Percentiles rank a stretch among this genome's conserved stretches.
These are phyloP conservation scores for Chromis chromis DNA, from an alignment of 2,797 vertebrate genomes.

Conservation along the genomic window DNA sequence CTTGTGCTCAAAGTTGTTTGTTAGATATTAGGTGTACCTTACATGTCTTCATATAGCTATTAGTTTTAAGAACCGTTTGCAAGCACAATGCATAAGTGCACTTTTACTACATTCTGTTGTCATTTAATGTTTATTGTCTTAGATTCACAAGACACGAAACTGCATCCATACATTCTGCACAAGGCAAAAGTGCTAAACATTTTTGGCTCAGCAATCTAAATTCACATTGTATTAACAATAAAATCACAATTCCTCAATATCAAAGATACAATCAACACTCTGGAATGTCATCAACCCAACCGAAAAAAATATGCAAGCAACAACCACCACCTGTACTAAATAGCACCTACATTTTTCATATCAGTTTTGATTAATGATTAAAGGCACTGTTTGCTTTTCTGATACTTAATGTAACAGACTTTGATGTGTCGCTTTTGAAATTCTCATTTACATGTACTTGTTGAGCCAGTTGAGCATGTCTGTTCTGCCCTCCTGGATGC, in stretches of 20 bases:
- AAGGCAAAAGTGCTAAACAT: neutral
- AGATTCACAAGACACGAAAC: neutral
- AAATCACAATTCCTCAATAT: neutral
- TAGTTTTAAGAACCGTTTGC: neutral
- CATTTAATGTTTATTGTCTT: neutral
- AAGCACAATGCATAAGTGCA: neutral
- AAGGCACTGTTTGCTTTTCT: neutral
- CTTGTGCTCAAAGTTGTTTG: neutral
- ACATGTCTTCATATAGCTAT: neutral
- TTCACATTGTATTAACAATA: neutral
- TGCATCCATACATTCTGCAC: neutral
- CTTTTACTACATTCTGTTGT: neutral
- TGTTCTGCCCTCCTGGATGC: conserved; percentile 88
- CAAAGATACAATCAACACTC: neutral
- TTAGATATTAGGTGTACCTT: neutral
- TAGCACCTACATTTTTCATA: neutral
- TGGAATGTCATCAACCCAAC: neutral
- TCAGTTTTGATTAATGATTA: neutral
- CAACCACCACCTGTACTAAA: neutral
- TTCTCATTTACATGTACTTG: conserved; percentile 84
- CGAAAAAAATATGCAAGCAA: no score
- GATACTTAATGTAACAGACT: neutral
- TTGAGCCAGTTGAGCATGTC: conserved; percentile 92
- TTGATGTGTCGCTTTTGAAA: neutral
- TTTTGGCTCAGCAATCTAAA: neutral